Base-by-base conservation (phyloP, 1,140 invertebrate genomes). In the Ips nitidus region DNA sequence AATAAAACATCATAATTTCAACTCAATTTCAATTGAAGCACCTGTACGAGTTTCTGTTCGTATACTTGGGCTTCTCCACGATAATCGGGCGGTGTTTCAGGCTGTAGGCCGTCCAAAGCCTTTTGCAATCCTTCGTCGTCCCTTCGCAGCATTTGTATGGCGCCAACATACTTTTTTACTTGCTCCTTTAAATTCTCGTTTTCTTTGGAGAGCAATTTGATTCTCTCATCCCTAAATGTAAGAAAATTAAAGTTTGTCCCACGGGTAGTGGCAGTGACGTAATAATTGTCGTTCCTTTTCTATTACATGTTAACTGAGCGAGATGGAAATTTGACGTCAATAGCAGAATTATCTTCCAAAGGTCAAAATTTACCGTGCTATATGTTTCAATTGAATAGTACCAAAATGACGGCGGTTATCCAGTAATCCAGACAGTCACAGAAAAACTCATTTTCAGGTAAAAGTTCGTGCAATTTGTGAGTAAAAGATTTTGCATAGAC, bases 161-260 rank as follows among this genome's bases (percentile, higher is more conserved):
- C 94, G 56, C 89, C 90, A 52, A 96, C 90, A 82, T 97, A 97
- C 76, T 94, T 94, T 71, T 91, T 88, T 53, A 97, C 80, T 78
- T 97, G 94, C 77, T 94, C 91, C 78, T 94, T 93, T 66, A 96
- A 81, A 61, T 91, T 82, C 71, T 93, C 90, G 83, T 96, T 96
- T 82, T 96, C 94, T 77, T 92, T 93, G 45, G 62, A 66, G n/a
- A 80, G 66, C 8, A 67, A 53, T 42, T 66, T 66, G 38, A 80
- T 75, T 60, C 75, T 74, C 39, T 77, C 76, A n/a, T 75, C 72
- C 38, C 68, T 73, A 53, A 41, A 65, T 6, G 38, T 4, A 59
- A 67, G 45, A 8, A 22, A 5, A 41, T 37, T 47, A 62, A 4
- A 2, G n/a, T 40, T 56, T 53, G 22, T 22, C 22, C 22, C 22